Conservation (phyloP, 2,113 vertebrate genomes). For the Engystomops pustulosus region DNA sequence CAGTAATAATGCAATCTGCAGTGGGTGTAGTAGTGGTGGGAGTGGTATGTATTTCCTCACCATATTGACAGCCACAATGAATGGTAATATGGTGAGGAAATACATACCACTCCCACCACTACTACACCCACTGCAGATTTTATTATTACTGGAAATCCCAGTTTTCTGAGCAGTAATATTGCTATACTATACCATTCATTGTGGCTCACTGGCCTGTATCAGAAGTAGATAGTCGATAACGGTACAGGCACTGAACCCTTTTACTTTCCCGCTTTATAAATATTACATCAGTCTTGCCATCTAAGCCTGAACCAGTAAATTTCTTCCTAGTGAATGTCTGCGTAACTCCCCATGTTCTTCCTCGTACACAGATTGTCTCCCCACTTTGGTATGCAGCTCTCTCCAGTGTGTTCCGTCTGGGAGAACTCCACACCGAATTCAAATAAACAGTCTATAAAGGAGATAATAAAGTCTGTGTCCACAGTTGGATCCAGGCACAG, state of each 20-base stretch:
- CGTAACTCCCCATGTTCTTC: neutral
- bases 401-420: constrained; percentile 8
- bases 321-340: neutral
- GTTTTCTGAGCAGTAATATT: too few species aligned
- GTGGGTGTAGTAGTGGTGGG: too few species aligned
- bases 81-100: too few species aligned
- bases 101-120: too few species aligned
- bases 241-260: neutral
- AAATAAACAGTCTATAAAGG: constrained; percentile 45
- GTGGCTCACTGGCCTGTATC: neutral
- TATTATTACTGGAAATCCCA: too few species aligned
- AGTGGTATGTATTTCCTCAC: too few species aligned
- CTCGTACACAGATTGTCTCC: constrained; percentile 36
- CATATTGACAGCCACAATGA: too few species aligned
- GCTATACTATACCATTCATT: too few species aligned
- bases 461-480: constrained; percentile 38
- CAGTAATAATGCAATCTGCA: too few species aligned
- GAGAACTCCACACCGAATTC: constrained; percentile 18
- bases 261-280: neutral
- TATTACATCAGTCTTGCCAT: constrained; percentile 5
- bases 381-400: constrained; percentile 15
- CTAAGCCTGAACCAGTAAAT: neutral
- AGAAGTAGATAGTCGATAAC: neutral
- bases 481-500: neutral
- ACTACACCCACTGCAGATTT: too few species aligned